phyloP scores from a whole-genome alignment of 2,113 vertebrate species.

The Parus major region DNA sequence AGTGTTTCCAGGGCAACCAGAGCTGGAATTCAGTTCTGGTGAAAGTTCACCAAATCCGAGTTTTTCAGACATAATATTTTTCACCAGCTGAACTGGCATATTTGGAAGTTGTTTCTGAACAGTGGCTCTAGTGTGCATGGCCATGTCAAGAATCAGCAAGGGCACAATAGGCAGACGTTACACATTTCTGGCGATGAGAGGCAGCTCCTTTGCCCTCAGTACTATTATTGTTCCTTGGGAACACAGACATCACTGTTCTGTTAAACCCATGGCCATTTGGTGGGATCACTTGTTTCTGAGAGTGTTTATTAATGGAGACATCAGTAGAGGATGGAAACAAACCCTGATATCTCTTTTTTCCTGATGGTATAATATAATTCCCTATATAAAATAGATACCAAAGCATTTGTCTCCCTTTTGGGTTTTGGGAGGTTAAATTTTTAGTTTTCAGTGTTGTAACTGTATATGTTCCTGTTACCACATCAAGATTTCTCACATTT shows the following conservation, averaged over 20 bases:
- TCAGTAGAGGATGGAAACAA: neutral
- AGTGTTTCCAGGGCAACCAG: slow-evolving; percentile 10
- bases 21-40: neutral
- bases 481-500: neutral
- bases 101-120: slow-evolving; percentile 1
- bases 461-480: neutral
- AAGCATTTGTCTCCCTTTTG: neutral
- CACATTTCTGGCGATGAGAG: neutral
- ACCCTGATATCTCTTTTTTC: neutral
- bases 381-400: neutral
- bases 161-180: slow-evolving; percentile 9
- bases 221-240: slow-evolving; percentile 3
- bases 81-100: neutral
- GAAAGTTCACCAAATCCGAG: neutral
- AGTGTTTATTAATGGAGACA: neutral
- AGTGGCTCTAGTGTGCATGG: neutral
- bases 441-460: neutral
- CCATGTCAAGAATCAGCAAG: neutral
- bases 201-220: slow-evolving; percentile 25
- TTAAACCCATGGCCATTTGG: neutral
- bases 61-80: slow-evolving; percentile 29
- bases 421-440: neutral
- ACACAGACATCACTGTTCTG: slow-evolving; percentile 4
- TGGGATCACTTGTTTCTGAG: neutral
- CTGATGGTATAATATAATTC: neutral